phyloP scores from a whole-genome alignment of 1,140 invertebrate species.

The Drosophila santomea region DNA sequence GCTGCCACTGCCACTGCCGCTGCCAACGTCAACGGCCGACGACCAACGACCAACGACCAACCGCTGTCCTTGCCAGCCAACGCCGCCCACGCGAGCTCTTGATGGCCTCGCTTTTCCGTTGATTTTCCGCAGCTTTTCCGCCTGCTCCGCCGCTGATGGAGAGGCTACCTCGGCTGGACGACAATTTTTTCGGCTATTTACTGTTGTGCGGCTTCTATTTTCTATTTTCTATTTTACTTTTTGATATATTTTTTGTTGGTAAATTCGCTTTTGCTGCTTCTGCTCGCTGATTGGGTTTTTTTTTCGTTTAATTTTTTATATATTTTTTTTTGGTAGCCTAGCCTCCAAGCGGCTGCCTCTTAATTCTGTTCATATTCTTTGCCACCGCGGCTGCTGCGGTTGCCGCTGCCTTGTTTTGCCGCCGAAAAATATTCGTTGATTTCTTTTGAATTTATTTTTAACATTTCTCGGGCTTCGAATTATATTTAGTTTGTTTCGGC shows the following conservation, averaged over 20 bases:
- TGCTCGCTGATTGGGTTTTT: conserved; percentile 68
- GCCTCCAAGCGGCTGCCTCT: conserved; percentile 72
- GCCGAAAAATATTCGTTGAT: conserved; percentile 53
- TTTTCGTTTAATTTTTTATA: neutral
- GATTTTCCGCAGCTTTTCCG: conserved; percentile 22
- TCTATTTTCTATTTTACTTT: conserved; percentile 43
- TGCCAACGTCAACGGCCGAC: conserved; percentile 47
- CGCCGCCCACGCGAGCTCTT: conserved; percentile 61
- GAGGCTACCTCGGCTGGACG: conserved; percentile 32
- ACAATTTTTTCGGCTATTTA: conserved; percentile 49
- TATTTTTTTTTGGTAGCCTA: conserved; percentile 2
- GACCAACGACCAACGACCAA: conserved; percentile 48
- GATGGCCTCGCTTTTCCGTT: conserved; percentile 52
- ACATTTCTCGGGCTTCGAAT: conserved; percentile 72
- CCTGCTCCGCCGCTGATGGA: conserved; percentile 25
- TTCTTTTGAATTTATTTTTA: conserved; percentile 76
- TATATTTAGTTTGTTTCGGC: conserved; percentile 69
- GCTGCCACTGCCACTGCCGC: conserved; percentile 20
- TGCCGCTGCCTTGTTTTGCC: conserved; percentile 44
- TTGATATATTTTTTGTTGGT: conserved; percentile 20
- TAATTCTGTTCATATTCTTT: conserved; percentile 76
- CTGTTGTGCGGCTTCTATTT: conserved; percentile 73
- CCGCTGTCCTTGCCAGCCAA: conserved; percentile 70
- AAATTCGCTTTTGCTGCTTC: conserved; percentile 8
- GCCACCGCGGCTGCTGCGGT: conserved; percentile 17